These are phyloP conservation scores for Drosophila kambysellisi DNA, from an alignment of 2,888 invertebrate species.

Conservation along the genomic window DNA sequence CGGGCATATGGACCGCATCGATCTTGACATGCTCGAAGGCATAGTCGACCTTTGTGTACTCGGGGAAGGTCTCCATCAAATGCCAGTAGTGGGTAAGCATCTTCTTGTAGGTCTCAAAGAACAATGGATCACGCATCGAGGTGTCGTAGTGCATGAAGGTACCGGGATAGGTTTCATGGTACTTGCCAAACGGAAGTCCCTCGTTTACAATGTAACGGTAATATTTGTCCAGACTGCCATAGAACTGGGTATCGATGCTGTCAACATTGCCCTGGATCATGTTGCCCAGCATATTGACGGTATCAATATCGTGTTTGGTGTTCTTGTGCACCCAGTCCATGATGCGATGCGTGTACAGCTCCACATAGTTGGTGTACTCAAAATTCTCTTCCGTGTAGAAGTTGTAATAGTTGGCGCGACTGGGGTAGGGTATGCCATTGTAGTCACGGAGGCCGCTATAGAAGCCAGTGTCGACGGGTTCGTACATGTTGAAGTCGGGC, in stretches of 20 bases:
- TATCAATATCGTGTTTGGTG: constrained; percentile 73
- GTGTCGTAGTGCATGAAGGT: constrained; percentile 89
- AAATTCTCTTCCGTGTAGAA: constrained; percentile 84
- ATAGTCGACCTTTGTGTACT: constrained; percentile 88
- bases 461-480: constrained; percentile 88
- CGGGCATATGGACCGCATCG: constrained; percentile 87
- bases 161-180: constrained; percentile 77
- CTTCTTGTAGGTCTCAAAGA: constrained; percentile 89
- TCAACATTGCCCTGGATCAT: constrained; percentile 87
- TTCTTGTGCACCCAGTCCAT: constrained; percentile 86
- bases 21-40: constrained; percentile 88
- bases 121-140: constrained; percentile 90
- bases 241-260: constrained; percentile 86
- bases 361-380: constrained; percentile 83
- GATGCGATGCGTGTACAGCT: constrained; percentile 87
- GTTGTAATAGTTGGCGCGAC: constrained; percentile 87
- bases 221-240: constrained; percentile 86
- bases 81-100: constrained; percentile 87
- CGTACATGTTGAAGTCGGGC: constrained; percentile 86
- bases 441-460: constrained; percentile 88
- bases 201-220: constrained; percentile 87
- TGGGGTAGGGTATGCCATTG: constrained; percentile 89
- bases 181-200: constrained; percentile 76
- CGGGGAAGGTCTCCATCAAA: constrained; percentile 87
- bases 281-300: constrained; percentile 86